These are phyloP conservation scores for Procavia capensis DNA, from an alignment of 2,113 vertebrate species.

Conservation along the genomic window DNA sequence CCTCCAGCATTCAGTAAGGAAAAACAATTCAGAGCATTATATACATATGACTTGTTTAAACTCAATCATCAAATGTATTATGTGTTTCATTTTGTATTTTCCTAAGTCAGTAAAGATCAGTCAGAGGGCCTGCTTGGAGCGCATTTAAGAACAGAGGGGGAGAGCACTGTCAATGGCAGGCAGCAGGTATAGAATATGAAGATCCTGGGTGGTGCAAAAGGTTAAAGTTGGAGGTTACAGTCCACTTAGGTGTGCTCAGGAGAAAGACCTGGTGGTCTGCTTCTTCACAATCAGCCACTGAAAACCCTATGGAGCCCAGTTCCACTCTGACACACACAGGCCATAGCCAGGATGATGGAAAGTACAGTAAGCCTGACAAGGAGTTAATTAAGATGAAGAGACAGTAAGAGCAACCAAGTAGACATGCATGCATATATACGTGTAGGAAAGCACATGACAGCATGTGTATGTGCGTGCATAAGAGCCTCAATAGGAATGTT, in stretches of 20 bases:
- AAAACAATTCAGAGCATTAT: not conserved
- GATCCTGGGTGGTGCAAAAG: too few relatives aligned
- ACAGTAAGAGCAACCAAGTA: too few relatives aligned
- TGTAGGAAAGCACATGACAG: too few relatives aligned
- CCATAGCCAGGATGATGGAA: not conserved
- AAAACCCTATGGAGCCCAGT: too few relatives aligned
- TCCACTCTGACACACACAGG: not conserved
- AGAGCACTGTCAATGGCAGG: not conserved
- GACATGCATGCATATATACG: too few relatives aligned
- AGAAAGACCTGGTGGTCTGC: too few relatives aligned
- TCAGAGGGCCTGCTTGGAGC: not conserved
- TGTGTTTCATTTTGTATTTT: not conserved
- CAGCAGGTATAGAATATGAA: not conserved
- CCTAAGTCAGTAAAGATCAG: not conserved
- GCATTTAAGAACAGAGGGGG: not conserved
- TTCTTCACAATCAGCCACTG: too few relatives aligned
- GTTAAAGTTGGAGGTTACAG: too few relatives aligned
- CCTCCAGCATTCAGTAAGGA: too few relatives aligned
- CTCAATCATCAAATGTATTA: not conserved
- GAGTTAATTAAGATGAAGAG: not conserved
- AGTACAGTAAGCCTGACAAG: not conserved
- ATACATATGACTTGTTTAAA: constrained; percentile 18
- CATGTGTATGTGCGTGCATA: too few relatives aligned
- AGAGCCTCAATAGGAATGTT: too few relatives aligned
- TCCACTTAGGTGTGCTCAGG: too few relatives aligned